Percentiles rank a stretch among this genome's conserved stretches.
Conservation (phyloP, 2,888 invertebrate species). For the Lasioglossum malachurum region DNA sequence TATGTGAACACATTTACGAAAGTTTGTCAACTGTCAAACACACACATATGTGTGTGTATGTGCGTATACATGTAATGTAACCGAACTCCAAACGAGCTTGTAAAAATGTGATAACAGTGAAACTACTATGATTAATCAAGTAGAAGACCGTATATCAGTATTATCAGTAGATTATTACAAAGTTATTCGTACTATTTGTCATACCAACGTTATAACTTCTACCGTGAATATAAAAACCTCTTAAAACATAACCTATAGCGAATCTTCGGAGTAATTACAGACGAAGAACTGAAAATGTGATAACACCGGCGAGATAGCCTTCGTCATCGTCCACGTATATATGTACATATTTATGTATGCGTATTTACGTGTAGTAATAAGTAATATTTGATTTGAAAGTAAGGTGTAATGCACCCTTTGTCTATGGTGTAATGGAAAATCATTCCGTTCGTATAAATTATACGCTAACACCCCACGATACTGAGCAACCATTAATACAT, state of each 20-base stretch:
- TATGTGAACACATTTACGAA: not conserved
- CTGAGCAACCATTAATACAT: constrained; percentile 72
- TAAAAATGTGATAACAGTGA: constrained; percentile 17
- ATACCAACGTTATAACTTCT: not conserved
- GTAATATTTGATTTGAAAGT: constrained; percentile 28
- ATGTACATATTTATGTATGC: not conserved
- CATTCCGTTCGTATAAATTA: constrained; percentile 77
- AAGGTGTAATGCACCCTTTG: constrained; percentile 38
- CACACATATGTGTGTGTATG: not conserved
- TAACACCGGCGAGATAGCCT: constrained; percentile 22
- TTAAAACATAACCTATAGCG: constrained; percentile 45
- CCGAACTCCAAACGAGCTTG: not conserved
- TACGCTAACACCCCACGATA: constrained; percentile 75
- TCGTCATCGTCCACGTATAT: constrained; percentile 6
- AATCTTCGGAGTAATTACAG: constrained; percentile 17
- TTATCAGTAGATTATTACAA: constrained; percentile 1
- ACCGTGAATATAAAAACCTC: constrained; percentile 2
- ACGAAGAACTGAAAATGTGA: constrained; percentile 50
- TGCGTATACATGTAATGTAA: not conserved
- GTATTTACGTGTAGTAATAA: constrained; percentile 31
- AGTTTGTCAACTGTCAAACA: not conserved
- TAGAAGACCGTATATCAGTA: not conserved
- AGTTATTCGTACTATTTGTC: not conserved
- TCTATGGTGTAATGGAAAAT: constrained; percentile 75
- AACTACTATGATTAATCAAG: constrained; percentile 24